phyloP scores from a whole-genome alignment of 2,797 vertebrate genomes.

The Xyrichtys novacula region DNA sequence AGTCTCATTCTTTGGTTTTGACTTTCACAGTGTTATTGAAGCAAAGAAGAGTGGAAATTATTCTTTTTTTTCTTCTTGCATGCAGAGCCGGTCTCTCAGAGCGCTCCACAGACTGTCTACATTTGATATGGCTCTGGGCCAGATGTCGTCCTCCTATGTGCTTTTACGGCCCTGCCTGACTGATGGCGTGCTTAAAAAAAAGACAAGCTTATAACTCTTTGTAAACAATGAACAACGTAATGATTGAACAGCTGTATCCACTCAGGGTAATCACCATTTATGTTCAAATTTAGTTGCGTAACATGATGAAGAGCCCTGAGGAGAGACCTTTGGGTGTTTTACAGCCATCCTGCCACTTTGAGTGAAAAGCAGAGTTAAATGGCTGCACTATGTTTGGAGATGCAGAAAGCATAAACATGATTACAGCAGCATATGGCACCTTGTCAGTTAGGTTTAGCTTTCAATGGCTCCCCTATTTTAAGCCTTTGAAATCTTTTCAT shows the following conservation, averaged over 20 bases:
- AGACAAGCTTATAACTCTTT: constrained; percentile 34
- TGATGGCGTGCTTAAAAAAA: constrained; percentile 39
- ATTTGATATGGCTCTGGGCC: constrained; percentile 24
- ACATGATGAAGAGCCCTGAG: constrained; percentile 25
- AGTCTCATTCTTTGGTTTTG: constrained; percentile 38
- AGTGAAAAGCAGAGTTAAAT: constrained; percentile 36
- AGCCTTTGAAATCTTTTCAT: constrained; percentile 41
- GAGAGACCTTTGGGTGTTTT: constrained; percentile 20
- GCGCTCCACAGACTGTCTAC: constrained; percentile 23
- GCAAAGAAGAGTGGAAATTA: constrained; percentile 15
- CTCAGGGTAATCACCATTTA: constrained; percentile 43
- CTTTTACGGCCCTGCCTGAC: constrained; percentile 42
- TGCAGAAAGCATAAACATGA: constrained; percentile 31
- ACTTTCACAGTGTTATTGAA: constrained; percentile 44
- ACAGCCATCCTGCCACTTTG: constrained; percentile 5
- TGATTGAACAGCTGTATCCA: constrained; percentile 32
- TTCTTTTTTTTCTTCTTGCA: constrained; percentile 8
- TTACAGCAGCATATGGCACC: constrained; percentile 30
- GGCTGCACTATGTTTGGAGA: constrained; percentile 28
- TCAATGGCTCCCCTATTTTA: constrained; percentile 39
- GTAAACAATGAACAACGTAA: constrained; percentile 58
- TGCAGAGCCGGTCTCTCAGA: constrained; percentile 3
- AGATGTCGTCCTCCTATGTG: constrained; percentile 31
- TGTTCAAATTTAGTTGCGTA: constrained; percentile 40
- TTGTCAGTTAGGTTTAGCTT: constrained; percentile 27